Evolutionary conservation across 2,797 vertebrate genomes (phyloP), one percentile per base, ranked within the genome.

Genomic region (Onychomys leucogaster): DNA sequence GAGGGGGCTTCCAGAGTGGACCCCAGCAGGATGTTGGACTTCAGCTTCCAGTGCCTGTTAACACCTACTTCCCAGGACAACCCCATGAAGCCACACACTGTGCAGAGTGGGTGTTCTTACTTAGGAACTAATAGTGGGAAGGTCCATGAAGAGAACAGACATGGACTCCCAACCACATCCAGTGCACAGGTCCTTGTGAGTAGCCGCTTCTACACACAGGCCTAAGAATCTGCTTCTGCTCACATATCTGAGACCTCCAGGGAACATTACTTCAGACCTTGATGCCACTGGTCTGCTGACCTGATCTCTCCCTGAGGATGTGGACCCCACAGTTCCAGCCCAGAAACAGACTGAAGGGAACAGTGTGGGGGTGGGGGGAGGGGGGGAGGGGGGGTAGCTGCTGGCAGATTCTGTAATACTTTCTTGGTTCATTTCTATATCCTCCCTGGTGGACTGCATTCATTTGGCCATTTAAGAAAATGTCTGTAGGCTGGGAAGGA

Each of bases 201-300:
- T 0, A 5, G 23, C 1, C 0, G 32, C 14, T 4, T 1, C 46
- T 19, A 69, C 2, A 6, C 46, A 16, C 16, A 34, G 3, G 3
- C 21, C 43, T 46, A 1, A 59, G 43, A 37, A 1, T 46, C 17
- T 46, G 29, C 52, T 5, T 37, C n/a, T 14, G 0, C 0, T 0
- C 13, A 29, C 7, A 37, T 29, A n/a, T 19, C 76, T 32, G 13
- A 14, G 7, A 37, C 21, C 32, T 41, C 41, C 21, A 57, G 32
- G 8, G 29, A 81, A 16, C 41, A 41, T 2, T 5, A 3, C 23
- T 1, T 12, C 16, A 32, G 55, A 19, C 2, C 9, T 21, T 8
- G 21, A n/a, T 6, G 43, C 11, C 11, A 1, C 3, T 43, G 61
- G 34, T 8, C 57, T 29, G 12, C 34, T 13, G 19, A n/a, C 46